A percentile compares a stretch with the other conserved stretches of the same genome.
These are phyloP conservation scores for Paedocypris micromegethes DNA, from an alignment of 2,797 vertebrate genomes.

Conservation along the genomic window DNA sequence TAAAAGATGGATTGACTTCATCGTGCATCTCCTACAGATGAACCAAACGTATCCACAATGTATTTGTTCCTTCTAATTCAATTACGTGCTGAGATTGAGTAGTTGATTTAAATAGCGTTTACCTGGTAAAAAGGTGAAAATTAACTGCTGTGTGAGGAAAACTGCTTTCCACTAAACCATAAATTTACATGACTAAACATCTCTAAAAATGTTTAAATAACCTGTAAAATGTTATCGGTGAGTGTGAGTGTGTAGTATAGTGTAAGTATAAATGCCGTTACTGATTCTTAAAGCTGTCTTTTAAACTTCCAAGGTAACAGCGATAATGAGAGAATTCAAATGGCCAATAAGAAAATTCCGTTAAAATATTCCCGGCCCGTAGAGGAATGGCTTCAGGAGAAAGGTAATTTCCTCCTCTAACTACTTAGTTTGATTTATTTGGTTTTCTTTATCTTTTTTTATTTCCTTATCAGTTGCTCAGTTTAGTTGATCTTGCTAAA, in stretches of 20 bases:
- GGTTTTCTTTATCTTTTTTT: constrained; percentile 50
- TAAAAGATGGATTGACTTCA: constrained; percentile 33
- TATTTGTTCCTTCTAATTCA: constrained; percentile 24
- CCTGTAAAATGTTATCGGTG: constrained; percentile 39
- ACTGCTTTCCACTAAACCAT: constrained; percentile 38
- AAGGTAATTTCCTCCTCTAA: constrained; percentile 84
- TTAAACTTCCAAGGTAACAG: constrained; percentile 99
- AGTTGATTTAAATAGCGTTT: constrained; percentile 33
- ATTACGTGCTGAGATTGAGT: constrained; percentile 26
- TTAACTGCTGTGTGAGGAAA: constrained; percentile 13
- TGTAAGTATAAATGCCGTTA: constrained; percentile 20
- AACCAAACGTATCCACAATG: constrained; percentile 10
- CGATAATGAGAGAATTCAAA: constrained; percentile 97
- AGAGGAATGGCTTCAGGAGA: constrained; percentile 98
- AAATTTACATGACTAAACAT: constrained; percentile 45
- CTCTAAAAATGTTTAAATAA: constrained; percentile 46
- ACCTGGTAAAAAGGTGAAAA: constrained; percentile 13
- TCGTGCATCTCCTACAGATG: constrained; percentile 19
- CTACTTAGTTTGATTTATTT: constrained; percentile 60
- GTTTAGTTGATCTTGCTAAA: no score
- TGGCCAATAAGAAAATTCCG: constrained; percentile 99
- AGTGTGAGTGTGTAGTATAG: constrained; percentile 25
- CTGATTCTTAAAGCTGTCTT: constrained; percentile 84
- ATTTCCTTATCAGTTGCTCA: constrained; percentile 12
- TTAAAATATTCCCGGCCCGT: constrained; percentile 96